Evolutionary conservation across 2,113 vertebrate genomes (phyloP).

Genomic region (Anoplopoma fimbria): DNA sequence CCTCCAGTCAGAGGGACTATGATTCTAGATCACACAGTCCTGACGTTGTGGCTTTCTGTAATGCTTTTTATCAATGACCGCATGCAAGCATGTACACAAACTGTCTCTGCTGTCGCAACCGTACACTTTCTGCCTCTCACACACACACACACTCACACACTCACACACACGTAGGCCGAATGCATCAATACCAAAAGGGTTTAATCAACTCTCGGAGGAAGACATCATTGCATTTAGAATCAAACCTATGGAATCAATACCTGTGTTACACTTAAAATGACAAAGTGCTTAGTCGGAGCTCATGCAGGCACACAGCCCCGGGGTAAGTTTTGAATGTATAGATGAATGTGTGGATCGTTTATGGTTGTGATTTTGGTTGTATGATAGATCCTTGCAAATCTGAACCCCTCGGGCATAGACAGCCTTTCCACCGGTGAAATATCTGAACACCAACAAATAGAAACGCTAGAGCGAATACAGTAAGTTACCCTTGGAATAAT

Average conservation of each 20-base stretch:
- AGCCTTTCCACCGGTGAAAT: conserved; percentile 58
- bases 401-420: conserved; percentile 45
- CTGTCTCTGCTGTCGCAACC: conserved; percentile 29
- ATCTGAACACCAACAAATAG: conserved; percentile 43
- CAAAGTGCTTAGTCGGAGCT: conserved; percentile 75
- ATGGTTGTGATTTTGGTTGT: conserved; percentile 63
- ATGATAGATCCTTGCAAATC: conserved; percentile 58
- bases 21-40: conserved; percentile 64
- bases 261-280: conserved; percentile 82
- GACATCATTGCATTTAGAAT: conserved; percentile 85
- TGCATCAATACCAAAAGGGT: conserved; percentile 82
- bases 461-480: conserved; percentile 21
- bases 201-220: conserved; percentile 84
- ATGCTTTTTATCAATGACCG: conserved; percentile 73
- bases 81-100: conserved; percentile 59
- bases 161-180: conserved; percentile 18
- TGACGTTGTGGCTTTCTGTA: conserved; percentile 59
- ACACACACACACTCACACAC: conserved; percentile 7
- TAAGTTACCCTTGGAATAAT: conserved; percentile 50
- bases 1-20: conserved; percentile 68
- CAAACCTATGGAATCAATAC: conserved; percentile 86
- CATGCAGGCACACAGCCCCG: conserved; percentile 62
- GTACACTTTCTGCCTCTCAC: conserved; percentile 12
- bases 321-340: conserved; percentile 66
- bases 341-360: conserved; percentile 61